Evolutionary conservation across 2,888 invertebrate genomes (phyloP), one percentile per base, ranked within the genome.

Genomic region (Gonocerus acuteangulatus): DNA sequence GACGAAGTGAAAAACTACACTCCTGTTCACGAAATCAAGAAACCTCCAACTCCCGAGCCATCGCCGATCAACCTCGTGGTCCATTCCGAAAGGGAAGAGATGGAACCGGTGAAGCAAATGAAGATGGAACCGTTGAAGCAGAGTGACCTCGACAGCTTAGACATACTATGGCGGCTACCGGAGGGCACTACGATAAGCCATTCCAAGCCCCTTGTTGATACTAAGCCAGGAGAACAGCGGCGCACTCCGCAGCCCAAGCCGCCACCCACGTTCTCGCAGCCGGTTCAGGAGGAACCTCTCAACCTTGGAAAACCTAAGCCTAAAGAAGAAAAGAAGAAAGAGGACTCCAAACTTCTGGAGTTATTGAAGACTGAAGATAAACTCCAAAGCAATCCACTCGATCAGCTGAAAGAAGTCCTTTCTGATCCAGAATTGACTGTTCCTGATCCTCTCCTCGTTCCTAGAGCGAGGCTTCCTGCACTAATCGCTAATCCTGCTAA

Each of bases 361-460:
- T 67, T 78, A 56, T 68, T 78, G n/a, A 75, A 74, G 11, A 70
- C 75, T 32, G 72, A 69, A 44, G 54, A 54, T 9, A 2, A 36
- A 36, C 19, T 39, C 68, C 67, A 58, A 66, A 65, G 64, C 9
- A 74, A 75, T 60, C 85, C 89, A 0, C 71, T 87, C 4, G 82
- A 82, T 62, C 89, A 90, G 71, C 75, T 89, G 7, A 82, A 84
- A 67, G 79, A 83, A 70, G 76, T 90, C 21, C 78, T 86, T 64
- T 77, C 78, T 49, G 84, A 83, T 69, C 78, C 82, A 6, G 82
- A 82, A 66, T 80, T 85, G 70, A 81, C 84, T 72, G 82, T 90
- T 71, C 89, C 89, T 44, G 89, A 90, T 77, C 89, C 89, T 9
- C 78, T 90, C 69, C 74, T 90, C 63, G 84, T 90, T 65, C 90